Conservation (phyloP, 2,113 vertebrate species). For the Narcine bancroftii region DNA sequence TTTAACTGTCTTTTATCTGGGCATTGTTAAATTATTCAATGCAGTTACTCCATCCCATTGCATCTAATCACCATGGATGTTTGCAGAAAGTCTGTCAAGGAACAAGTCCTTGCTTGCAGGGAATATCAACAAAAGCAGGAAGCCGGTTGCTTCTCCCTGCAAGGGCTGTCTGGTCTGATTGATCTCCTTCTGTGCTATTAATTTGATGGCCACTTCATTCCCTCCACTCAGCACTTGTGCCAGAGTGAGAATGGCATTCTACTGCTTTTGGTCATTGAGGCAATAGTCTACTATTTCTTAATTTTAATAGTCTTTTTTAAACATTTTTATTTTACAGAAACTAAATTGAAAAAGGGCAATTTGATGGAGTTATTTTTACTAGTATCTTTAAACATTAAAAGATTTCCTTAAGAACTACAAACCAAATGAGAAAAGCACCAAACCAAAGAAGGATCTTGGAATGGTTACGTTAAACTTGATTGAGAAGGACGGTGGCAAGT, state of each 20-base stretch:
- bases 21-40: constrained; percentile 32
- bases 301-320: not conserved
- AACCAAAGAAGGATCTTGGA: not conserved
- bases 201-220: not conserved
- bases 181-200: not conserved
- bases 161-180: not conserved
- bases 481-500: not conserved
- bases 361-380: not conserved
- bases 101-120: not conserved
- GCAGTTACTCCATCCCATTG: not conserved
- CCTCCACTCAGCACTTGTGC: not conserved
- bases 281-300: not conserved
- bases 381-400: not conserved
- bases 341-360: not conserved
- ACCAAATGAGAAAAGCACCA: not conserved
- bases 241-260: not conserved
- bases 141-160: not conserved
- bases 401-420: not conserved
- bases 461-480: not conserved
- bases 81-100: constrained; percentile 29
- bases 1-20: not conserved
- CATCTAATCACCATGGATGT: not conserved
- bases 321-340: not conserved
- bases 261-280: not conserved
- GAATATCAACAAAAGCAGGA: constrained; percentile 4